A percentile compares a stretch with the other conserved stretches of the same genome.
phyloP scores from a whole-genome alignment of 2,797 vertebrate species.

The Martes flavigula region DNA sequence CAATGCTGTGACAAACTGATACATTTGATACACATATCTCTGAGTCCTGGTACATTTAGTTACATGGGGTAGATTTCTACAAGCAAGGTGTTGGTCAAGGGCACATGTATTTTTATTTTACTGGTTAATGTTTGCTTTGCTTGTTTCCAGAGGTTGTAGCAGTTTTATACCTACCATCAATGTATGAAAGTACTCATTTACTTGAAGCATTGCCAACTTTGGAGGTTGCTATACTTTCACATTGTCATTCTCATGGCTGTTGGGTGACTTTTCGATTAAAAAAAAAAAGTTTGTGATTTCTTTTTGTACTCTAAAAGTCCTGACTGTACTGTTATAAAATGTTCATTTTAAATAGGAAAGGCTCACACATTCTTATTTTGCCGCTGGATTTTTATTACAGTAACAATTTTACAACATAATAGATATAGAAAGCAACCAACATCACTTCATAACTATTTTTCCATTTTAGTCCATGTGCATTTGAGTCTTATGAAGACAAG shows the following conservation, averaged over 20 bases:
- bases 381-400: background rate
- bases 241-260: background rate
- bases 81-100: background rate
- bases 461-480: background rate
- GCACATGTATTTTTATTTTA: slow-evolving; percentile 1
- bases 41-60: background rate
- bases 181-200: background rate
- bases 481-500: background rate
- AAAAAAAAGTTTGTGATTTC: background rate
- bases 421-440: background rate
- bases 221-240: background rate
- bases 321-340: background rate
- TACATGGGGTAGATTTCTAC: background rate
- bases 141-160: background rate
- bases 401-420: slow-evolving; percentile 1
- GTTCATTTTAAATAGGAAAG: background rate
- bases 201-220: background rate
- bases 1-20: background rate
- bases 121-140: background rate
- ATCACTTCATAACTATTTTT: background rate
- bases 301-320: background rate
- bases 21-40: background rate
- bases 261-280: background rate
- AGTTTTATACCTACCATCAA: background rate
- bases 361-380: background rate